phyloP scores from a whole-genome alignment of 2,797 vertebrate genomes.

The Gadopsis marmoratus region DNA sequence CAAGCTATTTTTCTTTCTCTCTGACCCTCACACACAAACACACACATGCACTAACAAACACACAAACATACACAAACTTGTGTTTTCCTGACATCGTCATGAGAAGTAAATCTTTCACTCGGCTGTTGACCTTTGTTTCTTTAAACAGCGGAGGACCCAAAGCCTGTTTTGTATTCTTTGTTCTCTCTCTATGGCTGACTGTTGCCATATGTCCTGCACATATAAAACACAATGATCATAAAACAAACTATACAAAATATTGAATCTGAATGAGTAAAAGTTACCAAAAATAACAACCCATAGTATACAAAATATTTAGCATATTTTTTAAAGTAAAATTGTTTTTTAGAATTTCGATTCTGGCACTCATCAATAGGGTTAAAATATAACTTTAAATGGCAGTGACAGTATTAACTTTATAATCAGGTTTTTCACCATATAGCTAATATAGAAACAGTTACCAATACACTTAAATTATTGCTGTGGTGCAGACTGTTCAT shows the following conservation, averaged over 20 bases:
- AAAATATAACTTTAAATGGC: too few relatives aligned
- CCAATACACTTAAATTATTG: too few relatives aligned
- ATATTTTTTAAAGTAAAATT: background rate
- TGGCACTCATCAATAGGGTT: background rate
- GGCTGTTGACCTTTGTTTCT: slow-evolving; percentile 77
- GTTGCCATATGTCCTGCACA: background rate
- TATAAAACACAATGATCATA: too few relatives aligned
- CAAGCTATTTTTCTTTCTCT: background rate
- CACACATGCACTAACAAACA: background rate
- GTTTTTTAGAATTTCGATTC: background rate
- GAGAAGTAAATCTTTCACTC: slow-evolving; percentile 82
- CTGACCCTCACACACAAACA: background rate
- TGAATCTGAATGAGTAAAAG: background rate
- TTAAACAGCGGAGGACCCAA: slow-evolving; percentile 54
- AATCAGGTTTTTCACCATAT: too few relatives aligned
- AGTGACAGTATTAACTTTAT: too few relatives aligned
- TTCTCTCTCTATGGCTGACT: slow-evolving; percentile 13
- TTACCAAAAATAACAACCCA: too few relatives aligned
- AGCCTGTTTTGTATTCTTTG: slow-evolving; percentile 25
- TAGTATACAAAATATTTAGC: background rate
- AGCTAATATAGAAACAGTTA: too few relatives aligned
- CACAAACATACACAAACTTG: background rate
- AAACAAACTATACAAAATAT: background rate
- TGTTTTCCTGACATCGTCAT: slow-evolving; percentile 8
- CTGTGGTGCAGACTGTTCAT: too few relatives aligned